Base-by-base conservation (phyloP, 2,888 invertebrate genomes). In the Yponomeuta malinellus region DNA sequence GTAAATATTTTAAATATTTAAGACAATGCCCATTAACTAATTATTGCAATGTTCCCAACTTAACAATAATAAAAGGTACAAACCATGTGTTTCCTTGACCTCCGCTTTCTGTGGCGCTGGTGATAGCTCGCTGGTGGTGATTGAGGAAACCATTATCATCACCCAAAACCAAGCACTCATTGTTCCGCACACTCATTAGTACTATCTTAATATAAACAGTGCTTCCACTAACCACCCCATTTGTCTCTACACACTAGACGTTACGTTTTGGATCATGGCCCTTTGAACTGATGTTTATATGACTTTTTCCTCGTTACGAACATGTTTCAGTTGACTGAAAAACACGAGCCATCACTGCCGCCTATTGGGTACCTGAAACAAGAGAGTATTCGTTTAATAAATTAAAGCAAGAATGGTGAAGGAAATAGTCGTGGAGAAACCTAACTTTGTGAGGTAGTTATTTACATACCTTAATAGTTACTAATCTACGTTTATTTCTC, bases 111-210 rank as follows among this genome's bases (percentile, higher is more conserved):
- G 84, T 59, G 90, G 90, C 37, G 89, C 86, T 69, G 89, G 90
- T 63, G 89, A 85, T 10, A 90, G 78, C 64, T 89, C 85, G 66
- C 87, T 83, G 72, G 84, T 89, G 82, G 88, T 89, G 82, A 92
- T 85, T 78, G 90, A 86, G 74, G 86, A 83, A 86, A 90, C 87
- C 80, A 89, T 87, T 79, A 92, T 83, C 85, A 87, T 84, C 83
- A 91, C 80, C 79, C 85, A 89, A 84, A 86, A 90, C 91, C 90
- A 92, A 81, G 86, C 82, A 86, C 83, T 86, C 91, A 92, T 92
- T 87, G 75, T 89, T 89, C 84, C 81, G 77, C 78, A 86, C 83
- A 85, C 83, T 81, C 90, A 89, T 90, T 84, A 82, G 87, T 86
- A 80, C 83, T 59, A 59, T 15, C 52, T 59, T 59, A 59, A 15